A percentile compares a stretch with the other conserved stretches of the same genome.
Conservation (phyloP, 53 echinoderm and acorn worm genomes). For the Actinopyga echinites region DNA sequence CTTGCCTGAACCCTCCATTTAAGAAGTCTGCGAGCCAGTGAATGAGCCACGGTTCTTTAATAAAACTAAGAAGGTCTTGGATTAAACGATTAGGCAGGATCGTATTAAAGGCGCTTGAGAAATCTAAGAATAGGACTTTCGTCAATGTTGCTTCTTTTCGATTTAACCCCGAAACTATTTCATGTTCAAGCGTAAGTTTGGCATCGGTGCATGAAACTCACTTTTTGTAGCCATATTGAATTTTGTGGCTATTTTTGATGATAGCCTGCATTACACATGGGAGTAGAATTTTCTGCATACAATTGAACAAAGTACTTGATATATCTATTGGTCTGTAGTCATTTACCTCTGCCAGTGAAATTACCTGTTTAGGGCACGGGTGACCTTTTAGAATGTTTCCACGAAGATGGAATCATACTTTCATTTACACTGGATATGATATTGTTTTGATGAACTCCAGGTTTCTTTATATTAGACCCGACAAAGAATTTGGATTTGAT, state of each 20-base stretch:
- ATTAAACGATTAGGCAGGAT: constrained; percentile 6
- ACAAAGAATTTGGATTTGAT: background rate
- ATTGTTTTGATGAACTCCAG: background rate
- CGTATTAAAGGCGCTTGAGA: background rate
- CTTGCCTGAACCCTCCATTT: background rate
- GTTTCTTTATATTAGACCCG: background rate
- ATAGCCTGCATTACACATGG: constrained; percentile 6
- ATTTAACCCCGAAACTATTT: background rate
- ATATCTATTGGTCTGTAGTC: constrained; percentile 15
- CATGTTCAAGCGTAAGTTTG: constrained; percentile 2
- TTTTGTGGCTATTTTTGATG: background rate
- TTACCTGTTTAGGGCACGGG: background rate
- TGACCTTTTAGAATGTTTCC: background rate
- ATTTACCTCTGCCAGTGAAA: background rate
- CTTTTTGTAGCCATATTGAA: background rate
- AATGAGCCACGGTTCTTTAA: background rate
- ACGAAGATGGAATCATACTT: background rate
- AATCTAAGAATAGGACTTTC: background rate
- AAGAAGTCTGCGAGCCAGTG: background rate
- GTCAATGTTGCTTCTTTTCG: background rate
- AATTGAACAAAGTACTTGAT: background rate
- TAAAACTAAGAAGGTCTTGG: background rate
- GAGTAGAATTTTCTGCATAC: constrained; percentile 23
- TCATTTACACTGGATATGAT: background rate
- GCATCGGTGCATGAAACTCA: constrained; percentile 2